Evolutionary conservation across 1,140 invertebrate species (phyloP).

Genomic region (Euschistus heros): DNA sequence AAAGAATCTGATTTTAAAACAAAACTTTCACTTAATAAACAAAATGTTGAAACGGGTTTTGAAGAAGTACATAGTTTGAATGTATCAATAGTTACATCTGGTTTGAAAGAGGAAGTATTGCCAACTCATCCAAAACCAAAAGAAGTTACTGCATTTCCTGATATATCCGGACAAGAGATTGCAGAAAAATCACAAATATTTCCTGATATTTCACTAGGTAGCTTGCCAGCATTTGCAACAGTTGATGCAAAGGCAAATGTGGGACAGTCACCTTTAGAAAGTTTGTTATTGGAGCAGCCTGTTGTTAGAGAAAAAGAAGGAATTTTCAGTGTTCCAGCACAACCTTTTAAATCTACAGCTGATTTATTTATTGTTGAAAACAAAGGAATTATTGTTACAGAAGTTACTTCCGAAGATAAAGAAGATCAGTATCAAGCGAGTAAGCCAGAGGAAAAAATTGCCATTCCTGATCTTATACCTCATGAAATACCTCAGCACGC

Average conservation of each 20-base stretch:
- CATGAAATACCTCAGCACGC: slow-evolving; percentile 26
- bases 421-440: slow-evolving; percentile 28
- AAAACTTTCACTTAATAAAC: slow-evolving; percentile 32
- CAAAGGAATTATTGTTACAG: slow-evolving; percentile 32
- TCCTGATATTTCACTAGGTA: slow-evolving; percentile 27
- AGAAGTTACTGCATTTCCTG: slow-evolving; percentile 31
- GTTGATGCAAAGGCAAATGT: slow-evolving; percentile 28
- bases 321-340: slow-evolving; percentile 33
- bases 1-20: slow-evolving; percentile 38
- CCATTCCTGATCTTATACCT: slow-evolving; percentile 25
- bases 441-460: slow-evolving; percentile 26
- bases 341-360: slow-evolving; percentile 32
- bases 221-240: slow-evolving; percentile 26
- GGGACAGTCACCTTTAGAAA: slow-evolving; percentile 38
- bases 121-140: slow-evolving; percentile 32
- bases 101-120: slow-evolving; percentile 41
- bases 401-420: slow-evolving; percentile 33
- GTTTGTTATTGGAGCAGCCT: slow-evolving; percentile 39
- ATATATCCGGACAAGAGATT: slow-evolving; percentile 33
- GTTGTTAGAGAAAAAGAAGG: slow-evolving; percentile 38
- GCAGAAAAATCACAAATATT: slow-evolving; percentile 32
- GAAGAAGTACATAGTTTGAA: slow-evolving; percentile 37
- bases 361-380: slow-evolving; percentile 35
- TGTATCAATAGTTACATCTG: slow-evolving; percentile 37
- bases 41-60: slow-evolving; percentile 37